Percentiles rank a stretch among this genome's conserved stretches.
Evolutionary conservation across 2,113 vertebrate genomes (phyloP).

Genomic region (Platysternon megacephalum): DNA sequence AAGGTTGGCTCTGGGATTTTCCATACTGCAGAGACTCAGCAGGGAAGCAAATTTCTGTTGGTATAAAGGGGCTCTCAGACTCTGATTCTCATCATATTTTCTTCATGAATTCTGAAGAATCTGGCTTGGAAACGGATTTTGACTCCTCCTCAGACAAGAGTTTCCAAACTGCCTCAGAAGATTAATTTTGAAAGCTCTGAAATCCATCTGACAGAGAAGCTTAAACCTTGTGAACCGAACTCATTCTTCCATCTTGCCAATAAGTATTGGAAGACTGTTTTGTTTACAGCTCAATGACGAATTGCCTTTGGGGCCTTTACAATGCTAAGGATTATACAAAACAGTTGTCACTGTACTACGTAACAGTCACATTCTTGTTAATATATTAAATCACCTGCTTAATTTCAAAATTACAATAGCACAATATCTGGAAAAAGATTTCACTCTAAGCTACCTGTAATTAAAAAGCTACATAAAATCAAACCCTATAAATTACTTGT

Average conservation of each 20-base stretch:
- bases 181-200: slow-evolving; percentile 38
- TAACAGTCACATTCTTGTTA: background rate
- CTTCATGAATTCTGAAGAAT: slow-evolving; percentile 47
- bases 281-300: slow-evolving; percentile 63
- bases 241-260: slow-evolving; percentile 32
- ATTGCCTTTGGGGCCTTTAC: slow-evolving; percentile 55
- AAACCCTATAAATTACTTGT: background rate
- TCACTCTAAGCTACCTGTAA: background rate
- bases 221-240: background rate
- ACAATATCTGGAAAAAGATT: background rate
- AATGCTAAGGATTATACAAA: slow-evolving; percentile 14
- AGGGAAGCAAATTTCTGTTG: background rate
- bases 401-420: background rate
- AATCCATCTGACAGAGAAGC: slow-evolving; percentile 4
- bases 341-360: background rate
- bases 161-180: slow-evolving; percentile 68
- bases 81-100: background rate
- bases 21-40: slow-evolving; percentile 37
- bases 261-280: background rate
- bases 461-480: background rate
- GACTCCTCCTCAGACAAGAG: slow-evolving; percentile 68
- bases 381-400: background rate
- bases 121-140: slow-evolving; percentile 50
- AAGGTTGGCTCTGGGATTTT: slow-evolving; percentile 81
- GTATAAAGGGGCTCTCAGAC: background rate